Evolutionary conservation across 2,888 invertebrate genomes (phyloP).

Genomic region (Romanomermis culicivorax): DNA sequence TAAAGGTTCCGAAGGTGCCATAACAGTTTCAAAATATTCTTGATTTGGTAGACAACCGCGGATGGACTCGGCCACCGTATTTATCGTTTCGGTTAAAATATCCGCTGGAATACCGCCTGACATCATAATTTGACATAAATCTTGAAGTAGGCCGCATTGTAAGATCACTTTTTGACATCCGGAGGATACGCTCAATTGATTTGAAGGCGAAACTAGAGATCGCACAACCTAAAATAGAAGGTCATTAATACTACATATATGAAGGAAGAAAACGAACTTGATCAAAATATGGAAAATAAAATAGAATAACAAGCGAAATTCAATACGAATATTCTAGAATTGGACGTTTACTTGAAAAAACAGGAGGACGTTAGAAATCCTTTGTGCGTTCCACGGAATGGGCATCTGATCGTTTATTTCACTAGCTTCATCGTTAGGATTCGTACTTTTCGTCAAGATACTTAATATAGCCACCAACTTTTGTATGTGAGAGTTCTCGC

Average conservation of each 20-base stretch:
- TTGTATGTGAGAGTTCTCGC: slow-evolving; percentile 71
- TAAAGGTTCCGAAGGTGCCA: slow-evolving; percentile 44
- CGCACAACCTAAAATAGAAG: slow-evolving; percentile 41
- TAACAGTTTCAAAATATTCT: slow-evolving; percentile 62
- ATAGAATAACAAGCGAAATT: not conserved
- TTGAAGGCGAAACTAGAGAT: slow-evolving; percentile 75
- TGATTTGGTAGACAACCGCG: slow-evolving; percentile 73
- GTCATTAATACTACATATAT: not conserved
- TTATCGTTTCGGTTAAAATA: slow-evolving; percentile 81
- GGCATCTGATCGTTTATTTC: slow-evolving; percentile 38
- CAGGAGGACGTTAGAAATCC: slow-evolving; percentile 76
- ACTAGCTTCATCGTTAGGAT: slow-evolving; percentile 34
- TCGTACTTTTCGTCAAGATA: slow-evolving; percentile 20
- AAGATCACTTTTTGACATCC: slow-evolving; percentile 73
- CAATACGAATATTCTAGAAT: not conserved
- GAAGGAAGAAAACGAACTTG: not conserved
- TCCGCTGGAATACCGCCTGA: slow-evolving; percentile 88
- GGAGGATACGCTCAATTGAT: slow-evolving; percentile 37
- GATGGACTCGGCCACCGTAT: slow-evolving; percentile 77
- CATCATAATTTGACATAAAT: slow-evolving; percentile 72
- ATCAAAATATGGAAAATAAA: not conserved
- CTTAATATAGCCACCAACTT: slow-evolving; percentile 67
- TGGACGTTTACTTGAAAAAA: slow-evolving; percentile 50
- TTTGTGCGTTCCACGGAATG: slow-evolving; percentile 67
- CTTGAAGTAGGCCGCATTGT: slow-evolving; percentile 54